These are phyloP conservation scores for Pelodytes ibericus DNA, from an alignment of 2,797 vertebrate genomes.

Conservation along the genomic window DNA sequence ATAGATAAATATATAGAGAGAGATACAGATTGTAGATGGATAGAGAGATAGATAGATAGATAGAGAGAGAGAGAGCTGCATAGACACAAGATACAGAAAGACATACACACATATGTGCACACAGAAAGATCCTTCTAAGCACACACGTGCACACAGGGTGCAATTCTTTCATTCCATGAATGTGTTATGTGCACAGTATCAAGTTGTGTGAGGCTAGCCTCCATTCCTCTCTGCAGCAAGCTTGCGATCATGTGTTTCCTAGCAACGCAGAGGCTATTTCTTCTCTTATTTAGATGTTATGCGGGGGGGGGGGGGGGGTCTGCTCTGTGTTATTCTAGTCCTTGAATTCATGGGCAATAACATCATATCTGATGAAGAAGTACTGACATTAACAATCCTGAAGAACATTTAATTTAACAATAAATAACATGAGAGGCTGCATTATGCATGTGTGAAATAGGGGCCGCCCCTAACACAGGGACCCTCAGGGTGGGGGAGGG, in stretches of 20 bases:
- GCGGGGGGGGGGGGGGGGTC: no score
- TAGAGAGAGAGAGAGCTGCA: no score
- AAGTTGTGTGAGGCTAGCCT: not conserved
- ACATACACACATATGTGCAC: not conserved
- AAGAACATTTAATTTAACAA: not conserved
- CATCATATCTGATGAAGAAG: not conserved
- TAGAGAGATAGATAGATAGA: no score
- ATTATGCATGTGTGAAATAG: no score
- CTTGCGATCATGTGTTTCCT: not conserved
- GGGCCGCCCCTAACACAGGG: no score
- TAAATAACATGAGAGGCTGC: no score
- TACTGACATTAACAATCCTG: not conserved
- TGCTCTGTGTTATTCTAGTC: not conserved
- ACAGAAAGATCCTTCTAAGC: not conserved
- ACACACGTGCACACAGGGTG: not conserved
- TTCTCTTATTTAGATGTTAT: not conserved
- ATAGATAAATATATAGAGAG: no score
- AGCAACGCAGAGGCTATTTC: not conserved
- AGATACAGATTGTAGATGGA: no score
- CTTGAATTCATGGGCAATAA: not conserved
- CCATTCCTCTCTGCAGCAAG: not conserved
- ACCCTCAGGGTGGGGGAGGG: no score
- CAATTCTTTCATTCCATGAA: no score
- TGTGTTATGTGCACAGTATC: not conserved
- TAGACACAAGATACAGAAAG: not conserved